Conservation (phyloP, 2,888 invertebrate species). For the Galerucella nymphaeae region DNA sequence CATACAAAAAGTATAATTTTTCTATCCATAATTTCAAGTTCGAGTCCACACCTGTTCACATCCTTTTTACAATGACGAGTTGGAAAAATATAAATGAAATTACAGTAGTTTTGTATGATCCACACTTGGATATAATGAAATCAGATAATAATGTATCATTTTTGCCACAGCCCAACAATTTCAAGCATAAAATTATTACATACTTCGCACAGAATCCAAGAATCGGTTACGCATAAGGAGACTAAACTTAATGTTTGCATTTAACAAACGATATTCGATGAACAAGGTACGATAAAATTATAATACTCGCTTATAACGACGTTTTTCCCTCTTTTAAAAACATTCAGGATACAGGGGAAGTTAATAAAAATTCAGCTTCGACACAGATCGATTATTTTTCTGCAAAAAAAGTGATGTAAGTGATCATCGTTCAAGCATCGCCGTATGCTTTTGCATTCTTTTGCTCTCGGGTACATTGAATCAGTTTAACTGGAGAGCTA, state of each 20-base stretch:
- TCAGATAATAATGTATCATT: constrained; percentile 42
- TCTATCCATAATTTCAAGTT: too few relatives aligned
- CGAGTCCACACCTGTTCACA: not conserved
- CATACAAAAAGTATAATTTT: not conserved
- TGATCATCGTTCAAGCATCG: constrained; percentile 10
- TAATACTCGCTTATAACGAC: not conserved
- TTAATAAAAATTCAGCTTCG: too few relatives aligned
- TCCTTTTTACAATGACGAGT: constrained; percentile 2
- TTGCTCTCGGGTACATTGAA: constrained; percentile 15
- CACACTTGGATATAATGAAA: constrained; percentile 37
- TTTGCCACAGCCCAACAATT: constrained; percentile 33
- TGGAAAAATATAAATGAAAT: constrained; percentile 38
- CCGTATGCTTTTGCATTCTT: constrained; percentile 7
- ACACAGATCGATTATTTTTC: not conserved
- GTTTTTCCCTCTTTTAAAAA: not conserved
- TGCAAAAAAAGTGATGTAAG: constrained; percentile 4
- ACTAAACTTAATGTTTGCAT: constrained; percentile 16
- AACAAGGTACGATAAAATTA: not conserved
- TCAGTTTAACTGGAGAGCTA: constrained; percentile 16
- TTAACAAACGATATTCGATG: not conserved
- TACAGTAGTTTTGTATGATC: constrained; percentile 36
- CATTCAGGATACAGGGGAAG: too few relatives aligned
- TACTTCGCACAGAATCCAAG: constrained; percentile 36
- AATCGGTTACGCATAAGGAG: constrained; percentile 28
- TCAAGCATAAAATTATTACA: constrained; percentile 33